Conservation (phyloP, 2,888 invertebrate species). For the Lottia scabra region DNA sequence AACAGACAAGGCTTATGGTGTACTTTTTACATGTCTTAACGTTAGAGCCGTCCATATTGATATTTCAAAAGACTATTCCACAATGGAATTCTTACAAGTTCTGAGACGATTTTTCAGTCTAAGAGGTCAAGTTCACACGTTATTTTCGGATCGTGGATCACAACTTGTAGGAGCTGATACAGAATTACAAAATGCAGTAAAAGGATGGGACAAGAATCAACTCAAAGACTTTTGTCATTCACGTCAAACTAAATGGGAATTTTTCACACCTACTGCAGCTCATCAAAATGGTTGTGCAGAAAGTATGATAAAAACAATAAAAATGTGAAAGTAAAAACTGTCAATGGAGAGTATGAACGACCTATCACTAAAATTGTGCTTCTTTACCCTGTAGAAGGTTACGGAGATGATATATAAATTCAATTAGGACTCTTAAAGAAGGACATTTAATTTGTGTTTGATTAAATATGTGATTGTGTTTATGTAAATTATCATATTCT, state of each 20-base stretch:
- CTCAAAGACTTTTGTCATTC: background rate
- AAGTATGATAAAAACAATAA: background rate
- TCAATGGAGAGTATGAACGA: background rate
- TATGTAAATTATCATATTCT: no score
- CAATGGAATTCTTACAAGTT: background rate
- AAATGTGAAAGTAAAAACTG: background rate
- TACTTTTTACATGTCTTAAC: background rate
- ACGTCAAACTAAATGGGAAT: background rate
- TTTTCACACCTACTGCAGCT: background rate
- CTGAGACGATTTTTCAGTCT: background rate
- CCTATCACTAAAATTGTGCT: background rate
- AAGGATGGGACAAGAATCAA: background rate
- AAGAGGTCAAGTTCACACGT: background rate
- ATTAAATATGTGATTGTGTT: no score
- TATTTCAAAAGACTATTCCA: background rate
- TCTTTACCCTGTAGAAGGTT: background rate
- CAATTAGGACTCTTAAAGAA: no score
- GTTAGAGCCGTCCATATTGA: background rate
- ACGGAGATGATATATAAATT: background rate
- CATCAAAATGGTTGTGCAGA: conserved; percentile 1
- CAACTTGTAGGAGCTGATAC: background rate
- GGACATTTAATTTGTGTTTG: no score
- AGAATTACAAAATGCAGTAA: background rate
- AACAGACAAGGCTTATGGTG: background rate
- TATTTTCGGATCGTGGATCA: background rate